Evolutionary conservation across 2,113 vertebrate genomes (phyloP).

Genomic region (Sialia sialis): DNA sequence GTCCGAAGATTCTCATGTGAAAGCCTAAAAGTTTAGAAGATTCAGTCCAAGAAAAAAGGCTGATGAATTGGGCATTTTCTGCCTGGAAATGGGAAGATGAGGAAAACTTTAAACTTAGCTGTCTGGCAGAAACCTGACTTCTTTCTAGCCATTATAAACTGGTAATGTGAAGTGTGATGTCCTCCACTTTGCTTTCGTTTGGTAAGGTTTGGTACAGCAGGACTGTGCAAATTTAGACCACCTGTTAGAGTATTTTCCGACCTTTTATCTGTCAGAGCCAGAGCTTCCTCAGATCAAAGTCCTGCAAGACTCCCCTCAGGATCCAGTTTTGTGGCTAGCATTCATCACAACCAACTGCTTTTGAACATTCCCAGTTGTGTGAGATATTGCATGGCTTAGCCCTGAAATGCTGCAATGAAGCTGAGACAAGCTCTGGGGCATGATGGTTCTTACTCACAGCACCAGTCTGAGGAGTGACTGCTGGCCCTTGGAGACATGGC

Average conservation of each 20-base stretch:
- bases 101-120: background rate
- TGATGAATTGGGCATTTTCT: background rate
- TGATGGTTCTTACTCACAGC: accelerated
- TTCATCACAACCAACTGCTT: background rate
- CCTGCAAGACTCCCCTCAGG: background rate
- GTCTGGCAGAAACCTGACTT: background rate
- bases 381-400: background rate
- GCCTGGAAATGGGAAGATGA: background rate
- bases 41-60: background rate
- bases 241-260: background rate
- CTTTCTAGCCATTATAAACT: background rate
- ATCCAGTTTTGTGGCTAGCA: accelerated
- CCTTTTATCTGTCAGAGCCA: background rate
- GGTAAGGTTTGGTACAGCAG: background rate
- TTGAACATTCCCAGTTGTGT: background rate
- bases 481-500: background rate
- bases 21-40: background rate
- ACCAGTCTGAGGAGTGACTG: background rate
- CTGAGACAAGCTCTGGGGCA: background rate
- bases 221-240: background rate
- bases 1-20: background rate
- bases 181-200: background rate
- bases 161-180: background rate
- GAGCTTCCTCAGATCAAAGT: background rate
- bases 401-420: background rate